Evolutionary conservation across 1,140 invertebrate species (phyloP), one percentile per base, ranked within the genome.

Genomic region (Ceratina calcarata): DNA sequence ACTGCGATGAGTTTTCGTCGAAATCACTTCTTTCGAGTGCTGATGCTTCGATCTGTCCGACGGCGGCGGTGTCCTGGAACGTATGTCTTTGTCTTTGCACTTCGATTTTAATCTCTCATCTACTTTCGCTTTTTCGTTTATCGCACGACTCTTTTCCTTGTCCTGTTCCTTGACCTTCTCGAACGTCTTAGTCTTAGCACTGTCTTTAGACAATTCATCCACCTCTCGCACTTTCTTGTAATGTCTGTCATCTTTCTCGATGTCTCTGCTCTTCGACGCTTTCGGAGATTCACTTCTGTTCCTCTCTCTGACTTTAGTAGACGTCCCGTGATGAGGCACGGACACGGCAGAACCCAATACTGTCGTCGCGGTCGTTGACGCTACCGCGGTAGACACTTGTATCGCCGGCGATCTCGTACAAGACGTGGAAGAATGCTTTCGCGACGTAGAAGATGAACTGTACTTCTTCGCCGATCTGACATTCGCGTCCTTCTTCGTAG

Each of bases 281-380:
- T 90, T 88, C 13, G 92, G 91, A 12, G 93, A 93, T 81, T 93
- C 92, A 32, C 92, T 93, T 74, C 91, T 76, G 65, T 91, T 92
- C 74, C 90, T 89, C 60, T 93, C 92, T 53, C 91, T 91, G 0
- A 82, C 74, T 76, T 91, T 91, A 71, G 18, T 77, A 1, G 86
- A 37, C 68, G 78, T 73, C 6, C 71, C 70, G 62, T 91, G 90
- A 58, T 86, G 85, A 18, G 82, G 53, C 2, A 86, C 78, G 13
- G 85, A 86, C 37, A 87, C 53, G 0, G 85, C 81, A 22, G 85
- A 87, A 27, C 84, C 85, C 22, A 87, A 62, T 57, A 83, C 70
- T 18, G 74, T 2, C 0, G 74, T 6, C 10, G 84, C 16, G 4
- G 75, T 58, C 18, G 75, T 58, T 15, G 84, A 71, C 13, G 76